Percentiles rank a stretch among this genome's conserved stretches.
Evolutionary conservation across 2,888 invertebrate genomes (phyloP).

Genomic region (Argyra leucocephala): DNA sequence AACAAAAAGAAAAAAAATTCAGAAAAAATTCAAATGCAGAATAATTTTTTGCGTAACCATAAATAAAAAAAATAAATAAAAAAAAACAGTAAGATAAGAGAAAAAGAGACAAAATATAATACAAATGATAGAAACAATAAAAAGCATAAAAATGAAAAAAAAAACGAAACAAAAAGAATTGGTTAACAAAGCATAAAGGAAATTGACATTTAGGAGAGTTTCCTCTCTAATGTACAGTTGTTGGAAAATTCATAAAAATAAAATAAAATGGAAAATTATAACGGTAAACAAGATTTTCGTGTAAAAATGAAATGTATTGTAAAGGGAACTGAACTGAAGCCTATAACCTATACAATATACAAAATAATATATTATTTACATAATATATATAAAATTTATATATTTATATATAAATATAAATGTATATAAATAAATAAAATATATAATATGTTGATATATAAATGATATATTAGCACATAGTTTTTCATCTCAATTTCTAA

Average conservation of each 20-base stretch:
- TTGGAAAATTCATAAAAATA: neutral
- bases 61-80: neutral
- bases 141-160: neutral
- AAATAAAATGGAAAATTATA: neutral
- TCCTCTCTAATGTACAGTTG: neutral
- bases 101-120: too few species aligned
- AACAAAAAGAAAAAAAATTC: too few species aligned
- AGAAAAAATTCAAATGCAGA: neutral
- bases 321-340: too few species aligned
- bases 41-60: slow-evolving; percentile 1
- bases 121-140: too few species aligned
- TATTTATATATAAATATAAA: too few species aligned
- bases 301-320: neutral
- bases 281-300: neutral
- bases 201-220: neutral
- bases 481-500: too few species aligned
- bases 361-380: too few species aligned
- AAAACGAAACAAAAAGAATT: neutral
- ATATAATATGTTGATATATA: too few species aligned
- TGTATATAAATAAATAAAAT: too few species aligned
- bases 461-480: too few species aligned
- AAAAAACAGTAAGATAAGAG: neutral
- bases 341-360: too few species aligned
- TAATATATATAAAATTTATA: too few species aligned
- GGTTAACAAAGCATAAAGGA: neutral